Percentiles rank a stretch among this genome's conserved stretches.
Conservation (phyloP, 2,797 vertebrate genomes). For the Emydoidea blandingii region DNA sequence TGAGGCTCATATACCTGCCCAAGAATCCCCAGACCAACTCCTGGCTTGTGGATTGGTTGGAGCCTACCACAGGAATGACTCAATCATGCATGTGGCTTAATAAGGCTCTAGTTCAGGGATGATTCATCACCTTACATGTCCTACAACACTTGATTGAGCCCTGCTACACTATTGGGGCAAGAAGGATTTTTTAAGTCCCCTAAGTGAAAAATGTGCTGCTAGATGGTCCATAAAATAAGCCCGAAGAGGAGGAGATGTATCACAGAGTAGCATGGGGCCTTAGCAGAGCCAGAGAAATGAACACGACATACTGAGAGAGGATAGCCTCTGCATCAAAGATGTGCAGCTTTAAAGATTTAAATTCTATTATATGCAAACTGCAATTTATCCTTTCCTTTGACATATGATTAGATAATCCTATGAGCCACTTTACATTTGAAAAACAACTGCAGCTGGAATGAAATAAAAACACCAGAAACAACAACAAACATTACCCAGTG, state of each 20-base stretch:
- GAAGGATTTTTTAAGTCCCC: neutral
- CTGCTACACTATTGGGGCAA: neutral
- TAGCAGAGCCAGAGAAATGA: no score
- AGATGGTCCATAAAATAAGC: neutral
- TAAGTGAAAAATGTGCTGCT: neutral
- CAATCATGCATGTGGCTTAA: neutral
- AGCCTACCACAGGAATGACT: neutral
- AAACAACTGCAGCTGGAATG: no score
- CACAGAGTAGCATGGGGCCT: no score
- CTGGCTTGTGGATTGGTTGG: neutral
- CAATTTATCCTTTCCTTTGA: no score
- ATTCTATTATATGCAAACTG: no score
- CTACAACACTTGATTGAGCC: neutral
- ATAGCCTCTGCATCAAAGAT: no score
- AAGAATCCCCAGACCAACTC: neutral
- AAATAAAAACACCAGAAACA: no score
- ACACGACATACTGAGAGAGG: no score
- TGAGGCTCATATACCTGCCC: neutral
- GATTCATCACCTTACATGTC: neutral
- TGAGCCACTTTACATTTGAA: no score
- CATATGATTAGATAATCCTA: no score
- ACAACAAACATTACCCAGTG: no score
- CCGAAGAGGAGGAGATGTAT: neutral
- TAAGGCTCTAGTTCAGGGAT: neutral
- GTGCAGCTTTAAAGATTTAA: no score